These are phyloP conservation scores for Ceramica pisi DNA, from an alignment of 2,888 invertebrate genomes.

Conservation along the genomic window DNA sequence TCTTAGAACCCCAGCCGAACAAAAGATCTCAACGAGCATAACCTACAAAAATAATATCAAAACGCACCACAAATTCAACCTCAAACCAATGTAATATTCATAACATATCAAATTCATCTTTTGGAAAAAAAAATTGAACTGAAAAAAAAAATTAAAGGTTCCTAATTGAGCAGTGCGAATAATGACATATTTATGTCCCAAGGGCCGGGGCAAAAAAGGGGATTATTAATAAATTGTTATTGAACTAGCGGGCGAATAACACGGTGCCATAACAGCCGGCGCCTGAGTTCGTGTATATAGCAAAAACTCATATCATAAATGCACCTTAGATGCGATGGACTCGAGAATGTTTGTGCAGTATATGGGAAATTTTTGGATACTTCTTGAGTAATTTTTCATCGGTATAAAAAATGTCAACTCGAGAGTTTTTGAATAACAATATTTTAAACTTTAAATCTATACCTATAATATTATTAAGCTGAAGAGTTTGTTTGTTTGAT, in stretches of 20 bases:
- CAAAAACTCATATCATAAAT: constrained; percentile 83
- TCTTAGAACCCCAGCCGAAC: constrained; percentile 16
- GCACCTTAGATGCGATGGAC: constrained; percentile 75
- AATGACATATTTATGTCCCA: constrained; percentile 86
- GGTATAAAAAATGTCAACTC: too few relatives aligned
- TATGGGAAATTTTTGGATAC: constrained; percentile 61
- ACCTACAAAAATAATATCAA: constrained; percentile 44
- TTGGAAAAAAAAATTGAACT: constrained; percentile 38
- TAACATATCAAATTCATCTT: constrained; percentile 66
- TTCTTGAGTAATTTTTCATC: not conserved
- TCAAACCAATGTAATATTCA: constrained; percentile 65
- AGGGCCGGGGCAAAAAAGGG: constrained; percentile 71
- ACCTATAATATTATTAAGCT: too few relatives aligned
- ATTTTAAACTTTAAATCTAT: too few relatives aligned
- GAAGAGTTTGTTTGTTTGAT: too few relatives aligned
- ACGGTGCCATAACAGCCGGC: constrained; percentile 82
- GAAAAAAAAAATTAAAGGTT: constrained; percentile 50
- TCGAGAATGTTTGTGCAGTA: constrained; percentile 76
- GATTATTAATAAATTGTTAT: constrained; percentile 86
- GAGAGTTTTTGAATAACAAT: too few relatives aligned
- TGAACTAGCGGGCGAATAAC: constrained; percentile 77
- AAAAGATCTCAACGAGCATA: constrained; percentile 51
- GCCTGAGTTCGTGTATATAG: constrained; percentile 82
- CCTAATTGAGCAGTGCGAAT: constrained; percentile 87
- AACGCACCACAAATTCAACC: constrained; percentile 46